phyloP scores from a whole-genome alignment of 2,888 invertebrate species.

The Drosophila gaucha region DNA sequence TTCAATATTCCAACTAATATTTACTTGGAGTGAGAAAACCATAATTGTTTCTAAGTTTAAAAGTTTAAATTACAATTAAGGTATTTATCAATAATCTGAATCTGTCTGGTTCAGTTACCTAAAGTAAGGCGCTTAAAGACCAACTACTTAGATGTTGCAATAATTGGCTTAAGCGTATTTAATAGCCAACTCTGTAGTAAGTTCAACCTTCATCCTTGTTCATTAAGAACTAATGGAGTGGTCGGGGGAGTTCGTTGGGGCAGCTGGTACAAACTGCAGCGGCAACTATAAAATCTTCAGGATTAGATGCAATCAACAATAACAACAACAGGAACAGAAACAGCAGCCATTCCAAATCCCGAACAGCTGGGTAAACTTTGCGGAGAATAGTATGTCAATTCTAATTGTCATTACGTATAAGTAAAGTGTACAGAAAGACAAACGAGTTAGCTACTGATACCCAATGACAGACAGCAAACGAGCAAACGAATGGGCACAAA shows the following conservation, averaged over 20 bases:
- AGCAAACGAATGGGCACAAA: slow-evolving; percentile 47
- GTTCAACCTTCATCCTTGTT: slow-evolving; percentile 46
- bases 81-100: not conserved
- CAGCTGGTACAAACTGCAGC: slow-evolving; percentile 21
- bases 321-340: slow-evolving; percentile 48
- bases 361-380: slow-evolving; percentile 62
- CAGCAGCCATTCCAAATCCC: slow-evolving; percentile 31
- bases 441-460: slow-evolving; percentile 80
- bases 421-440: slow-evolving; percentile 76
- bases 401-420: slow-evolving; percentile 81
- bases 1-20: too few relatives aligned
- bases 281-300: slow-evolving; percentile 72
- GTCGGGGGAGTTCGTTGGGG: slow-evolving; percentile 10
- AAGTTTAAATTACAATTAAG: not conserved
- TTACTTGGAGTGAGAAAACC: too few relatives aligned
- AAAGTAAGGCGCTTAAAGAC: slow-evolving; percentile 1
- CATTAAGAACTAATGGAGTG: slow-evolving; percentile 61
- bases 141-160: not conserved
- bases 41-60: not conserved
- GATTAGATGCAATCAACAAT: slow-evolving; percentile 81
- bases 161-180: slow-evolving; percentile 48
- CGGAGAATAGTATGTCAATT: slow-evolving; percentile 71
- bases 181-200: slow-evolving; percentile 21
- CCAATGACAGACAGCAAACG: slow-evolving; percentile 65
- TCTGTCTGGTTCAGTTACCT: not conserved